Percentiles rank a stretch among this genome's conserved stretches.
These are phyloP conservation scores for Crossaster papposus DNA, from an alignment of 53 echinoderm and acorn worm species.

Conservation along the genomic window DNA sequence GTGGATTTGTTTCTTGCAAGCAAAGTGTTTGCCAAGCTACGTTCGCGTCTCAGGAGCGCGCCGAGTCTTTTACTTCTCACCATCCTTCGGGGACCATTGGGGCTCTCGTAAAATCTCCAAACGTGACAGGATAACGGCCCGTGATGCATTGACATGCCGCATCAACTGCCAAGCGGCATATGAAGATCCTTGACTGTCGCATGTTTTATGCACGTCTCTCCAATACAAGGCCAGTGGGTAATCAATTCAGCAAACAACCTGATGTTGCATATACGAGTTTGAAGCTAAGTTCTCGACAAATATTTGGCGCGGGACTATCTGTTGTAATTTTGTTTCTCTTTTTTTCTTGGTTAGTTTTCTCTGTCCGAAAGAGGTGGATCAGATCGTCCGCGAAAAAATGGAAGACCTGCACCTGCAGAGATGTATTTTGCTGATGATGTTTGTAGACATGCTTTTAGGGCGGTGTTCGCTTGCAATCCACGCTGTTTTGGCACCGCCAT, in stretches of 20 bases:
- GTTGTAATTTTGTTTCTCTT: too few relatives aligned
- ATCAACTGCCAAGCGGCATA: background rate
- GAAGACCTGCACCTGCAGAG: background rate
- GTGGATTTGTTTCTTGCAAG: background rate
- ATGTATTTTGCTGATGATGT: conserved; percentile 15
- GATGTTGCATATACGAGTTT: background rate
- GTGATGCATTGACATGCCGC: background rate
- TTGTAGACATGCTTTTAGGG: conserved; percentile 5
- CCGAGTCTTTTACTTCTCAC: background rate
- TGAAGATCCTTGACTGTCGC: background rate
- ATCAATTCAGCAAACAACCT: conserved; percentile 36
- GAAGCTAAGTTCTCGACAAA: conserved; percentile 34
- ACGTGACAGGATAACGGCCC: background rate
- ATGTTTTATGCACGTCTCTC: background rate
- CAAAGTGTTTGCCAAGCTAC: background rate
- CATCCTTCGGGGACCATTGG: background rate
- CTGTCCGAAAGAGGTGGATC: background rate
- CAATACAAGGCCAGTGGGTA: conserved; percentile 4
- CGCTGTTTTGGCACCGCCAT: background rate
- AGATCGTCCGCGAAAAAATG: background rate
- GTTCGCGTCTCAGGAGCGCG: background rate
- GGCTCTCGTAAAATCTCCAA: background rate
- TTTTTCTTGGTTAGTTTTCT: background rate
- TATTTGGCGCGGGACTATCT: conserved; percentile 32
- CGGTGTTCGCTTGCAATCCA: background rate